Evolutionary conservation across 1,140 invertebrate genomes (phyloP).

Genomic region (Zaprionus davidi): DNA sequence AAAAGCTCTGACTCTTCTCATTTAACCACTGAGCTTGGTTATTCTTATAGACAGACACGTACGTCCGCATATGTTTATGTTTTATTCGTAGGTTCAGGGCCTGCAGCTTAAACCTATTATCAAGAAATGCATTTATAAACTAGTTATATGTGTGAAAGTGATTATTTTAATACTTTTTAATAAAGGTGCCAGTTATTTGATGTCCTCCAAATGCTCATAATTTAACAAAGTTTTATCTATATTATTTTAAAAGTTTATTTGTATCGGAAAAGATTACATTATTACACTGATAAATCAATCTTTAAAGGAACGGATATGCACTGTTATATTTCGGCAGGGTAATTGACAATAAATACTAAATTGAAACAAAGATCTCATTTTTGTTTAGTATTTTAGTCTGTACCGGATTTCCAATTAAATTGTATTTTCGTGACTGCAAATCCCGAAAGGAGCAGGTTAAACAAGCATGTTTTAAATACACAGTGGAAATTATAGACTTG

Average conservation of each 20-base stretch:
- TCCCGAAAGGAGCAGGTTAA: background rate
- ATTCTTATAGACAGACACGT: background rate
- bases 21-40: constrained; percentile 22
- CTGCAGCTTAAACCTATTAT: constrained; percentile 40
- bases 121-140: constrained; percentile 64
- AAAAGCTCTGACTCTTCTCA: constrained; percentile 17
- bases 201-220: constrained; percentile 27
- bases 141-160: constrained; percentile 37
- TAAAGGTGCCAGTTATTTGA: constrained; percentile 26
- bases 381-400: no score
- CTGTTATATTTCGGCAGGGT: background rate
- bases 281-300: no score
- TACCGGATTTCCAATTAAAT: background rate
- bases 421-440: background rate
- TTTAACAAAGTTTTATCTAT: background rate
- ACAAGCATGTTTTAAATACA: no score
- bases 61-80: constrained; percentile 5
- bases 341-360: background rate
- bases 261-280: background rate
- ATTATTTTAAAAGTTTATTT: background rate
- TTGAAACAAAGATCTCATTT: background rate
- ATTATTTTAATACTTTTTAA: constrained; percentile 38
- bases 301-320: background rate
- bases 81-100: constrained; percentile 39
- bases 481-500: no score